Percentiles rank a stretch among this genome's conserved stretches.
Conservation (phyloP, 2,113 vertebrate species). For the Euleptes europaea region DNA sequence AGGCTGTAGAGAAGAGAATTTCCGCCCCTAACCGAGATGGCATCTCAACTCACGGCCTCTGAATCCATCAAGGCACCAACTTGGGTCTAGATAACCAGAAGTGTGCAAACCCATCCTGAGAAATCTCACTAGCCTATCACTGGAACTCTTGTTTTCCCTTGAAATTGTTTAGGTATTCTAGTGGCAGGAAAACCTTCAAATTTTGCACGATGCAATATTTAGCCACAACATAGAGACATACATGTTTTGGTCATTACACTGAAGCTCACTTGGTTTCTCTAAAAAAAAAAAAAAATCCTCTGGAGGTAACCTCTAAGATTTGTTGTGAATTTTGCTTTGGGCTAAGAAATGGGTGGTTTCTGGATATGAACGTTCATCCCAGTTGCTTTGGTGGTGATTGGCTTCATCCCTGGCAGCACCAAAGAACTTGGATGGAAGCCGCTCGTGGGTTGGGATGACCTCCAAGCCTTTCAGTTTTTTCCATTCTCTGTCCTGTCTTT, state of each 20-base stretch:
- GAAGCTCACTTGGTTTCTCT: too few species aligned
- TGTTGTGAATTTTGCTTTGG: background rate
- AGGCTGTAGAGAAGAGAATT: too few species aligned
- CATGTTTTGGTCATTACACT: too few species aligned
- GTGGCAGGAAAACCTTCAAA: background rate
- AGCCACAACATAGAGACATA: background rate
- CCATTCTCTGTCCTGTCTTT: constrained; percentile 1
- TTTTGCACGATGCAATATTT: background rate
- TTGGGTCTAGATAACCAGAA: background rate
- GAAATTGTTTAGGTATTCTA: background rate
- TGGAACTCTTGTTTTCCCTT: background rate
- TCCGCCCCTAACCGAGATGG: too few species aligned
- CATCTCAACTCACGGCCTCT: background rate
- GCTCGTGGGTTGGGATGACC: background rate
- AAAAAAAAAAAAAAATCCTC: background rate
- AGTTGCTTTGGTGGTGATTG: background rate
- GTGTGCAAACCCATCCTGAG: too few species aligned
- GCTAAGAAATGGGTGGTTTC: background rate
- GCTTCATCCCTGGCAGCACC: background rate
- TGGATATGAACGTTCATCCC: background rate
- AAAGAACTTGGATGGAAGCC: constrained; percentile 9
- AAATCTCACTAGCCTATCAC: too few species aligned
- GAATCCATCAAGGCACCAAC: background rate
- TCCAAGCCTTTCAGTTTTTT: background rate
- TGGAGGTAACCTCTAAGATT: background rate